Percentiles rank a stretch among this genome's conserved stretches.
Evolutionary conservation across 2,113 vertebrate species (phyloP).

Genomic region (Petrocephalus microphthalmus): DNA sequence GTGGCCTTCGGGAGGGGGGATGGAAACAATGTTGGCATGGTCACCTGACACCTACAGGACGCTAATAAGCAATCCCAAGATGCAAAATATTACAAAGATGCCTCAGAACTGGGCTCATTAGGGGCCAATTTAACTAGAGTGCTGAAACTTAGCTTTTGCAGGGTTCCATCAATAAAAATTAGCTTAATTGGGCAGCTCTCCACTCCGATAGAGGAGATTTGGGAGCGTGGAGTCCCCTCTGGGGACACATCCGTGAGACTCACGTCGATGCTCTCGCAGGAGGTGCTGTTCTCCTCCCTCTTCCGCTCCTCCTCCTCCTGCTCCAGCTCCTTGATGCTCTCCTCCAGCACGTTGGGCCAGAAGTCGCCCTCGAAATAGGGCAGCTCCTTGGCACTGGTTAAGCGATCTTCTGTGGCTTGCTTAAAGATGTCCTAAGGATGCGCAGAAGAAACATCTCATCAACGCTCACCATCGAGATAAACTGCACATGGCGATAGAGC

Average conservation of each 20-base stretch:
- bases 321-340: constrained; percentile 97
- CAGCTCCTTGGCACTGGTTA: constrained; percentile 94
- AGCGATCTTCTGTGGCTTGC: constrained; percentile 92
- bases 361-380: constrained; percentile 98
- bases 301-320: constrained; percentile 97
- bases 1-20: constrained; percentile 63
- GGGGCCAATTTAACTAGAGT: not conserved
- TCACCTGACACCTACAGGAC: not conserved
- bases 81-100: not conserved
- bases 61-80: not conserved
- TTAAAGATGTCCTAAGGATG: constrained; percentile 86
- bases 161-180: not conserved
- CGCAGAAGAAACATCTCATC: not conserved
- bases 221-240: not conserved
- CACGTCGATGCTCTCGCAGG: constrained; percentile 94
- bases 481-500: not conserved
- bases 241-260: constrained; percentile 37
- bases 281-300: constrained; percentile 91
- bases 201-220: not conserved
- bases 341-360: constrained; percentile 97
- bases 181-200: not conserved
- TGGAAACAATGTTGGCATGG: not conserved
- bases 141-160: not conserved
- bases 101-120: not conserved
- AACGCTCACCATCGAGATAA: not conserved